These are phyloP conservation scores for Aurelia coerulea DNA, from an alignment of 30 jellyfish, hydroid and myxozoan genomes.

Conservation along the genomic window DNA sequence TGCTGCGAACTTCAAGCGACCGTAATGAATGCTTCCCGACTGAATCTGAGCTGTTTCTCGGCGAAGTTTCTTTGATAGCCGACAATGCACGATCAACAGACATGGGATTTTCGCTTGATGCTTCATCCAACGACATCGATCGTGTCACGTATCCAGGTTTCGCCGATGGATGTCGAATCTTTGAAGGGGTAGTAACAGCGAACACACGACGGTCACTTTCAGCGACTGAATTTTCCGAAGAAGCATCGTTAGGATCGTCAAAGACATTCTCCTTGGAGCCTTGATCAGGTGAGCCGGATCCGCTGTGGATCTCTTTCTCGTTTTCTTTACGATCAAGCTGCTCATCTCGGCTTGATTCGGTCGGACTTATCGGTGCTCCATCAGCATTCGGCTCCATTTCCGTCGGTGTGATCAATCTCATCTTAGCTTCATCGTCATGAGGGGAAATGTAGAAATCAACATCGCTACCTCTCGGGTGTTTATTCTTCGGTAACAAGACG, in stretches of 20 bases:
- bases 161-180: slow-evolving; percentile 69
- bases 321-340: slow-evolving; percentile 11
- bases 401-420: slow-evolving; percentile 44
- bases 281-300: slow-evolving; percentile 57
- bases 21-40: slow-evolving; percentile 69
- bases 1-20: slow-evolving; percentile 62
- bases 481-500: slow-evolving; percentile 28
- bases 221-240: slow-evolving; percentile 88
- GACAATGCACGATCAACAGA: slow-evolving; percentile 55
- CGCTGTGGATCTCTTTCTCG: slow-evolving; percentile 48
- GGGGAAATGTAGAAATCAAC: slow-evolving; percentile 53
- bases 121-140: slow-evolving; percentile 22
- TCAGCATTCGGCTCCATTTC: slow-evolving; percentile 53
- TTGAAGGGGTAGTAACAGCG: slow-evolving; percentile 45
- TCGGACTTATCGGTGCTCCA: slow-evolving; percentile 10
- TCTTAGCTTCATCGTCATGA: slow-evolving; percentile 66
- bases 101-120: slow-evolving; percentile 24
- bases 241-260: slow-evolving; percentile 84
- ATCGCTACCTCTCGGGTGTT: slow-evolving; percentile 23
- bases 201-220: slow-evolving; percentile 78
- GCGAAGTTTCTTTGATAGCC: slow-evolving; percentile 55
- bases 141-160: slow-evolving; percentile 57
- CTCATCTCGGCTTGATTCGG: slow-evolving; percentile 53
- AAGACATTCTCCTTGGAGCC: slow-evolving; percentile 78
- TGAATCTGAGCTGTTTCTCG: slow-evolving; percentile 52